Conservation (phyloP, 2,113 vertebrate species). For the Phaetusa simplex region DNA sequence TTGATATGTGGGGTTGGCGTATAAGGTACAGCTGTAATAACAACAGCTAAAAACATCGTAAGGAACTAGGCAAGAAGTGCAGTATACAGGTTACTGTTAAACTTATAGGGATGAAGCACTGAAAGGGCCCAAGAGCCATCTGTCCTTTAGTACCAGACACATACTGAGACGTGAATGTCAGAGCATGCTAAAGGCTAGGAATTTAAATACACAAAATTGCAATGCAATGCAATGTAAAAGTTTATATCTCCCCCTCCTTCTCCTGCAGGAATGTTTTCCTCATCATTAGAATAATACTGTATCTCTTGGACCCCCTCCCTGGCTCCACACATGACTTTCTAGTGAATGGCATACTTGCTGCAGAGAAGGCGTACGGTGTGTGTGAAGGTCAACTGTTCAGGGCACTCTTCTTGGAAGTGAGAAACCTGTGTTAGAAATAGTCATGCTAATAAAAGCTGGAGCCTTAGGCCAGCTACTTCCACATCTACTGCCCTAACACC, state of each 20-base stretch:
- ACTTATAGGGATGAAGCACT: background rate
- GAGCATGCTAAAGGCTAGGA: background rate
- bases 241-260: background rate
- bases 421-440: background rate
- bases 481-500: background rate
- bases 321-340: background rate
- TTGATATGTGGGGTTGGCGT: background rate
- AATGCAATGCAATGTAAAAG: background rate
- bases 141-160: background rate
- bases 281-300: background rate
- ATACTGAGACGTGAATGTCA: background rate
- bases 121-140: background rate
- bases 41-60: background rate
- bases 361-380: background rate
- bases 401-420: background rate
- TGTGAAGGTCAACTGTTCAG: background rate
- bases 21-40: background rate
- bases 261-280: background rate
- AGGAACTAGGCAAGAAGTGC: background rate
- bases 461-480: background rate
- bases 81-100: background rate
- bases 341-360: background rate
- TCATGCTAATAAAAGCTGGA: fast-evolving
- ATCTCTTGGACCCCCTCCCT: background rate
- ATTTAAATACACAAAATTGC: background rate